phyloP scores from a whole-genome alignment of 2,888 invertebrate genomes.

The Erannis defoliaria region DNA sequence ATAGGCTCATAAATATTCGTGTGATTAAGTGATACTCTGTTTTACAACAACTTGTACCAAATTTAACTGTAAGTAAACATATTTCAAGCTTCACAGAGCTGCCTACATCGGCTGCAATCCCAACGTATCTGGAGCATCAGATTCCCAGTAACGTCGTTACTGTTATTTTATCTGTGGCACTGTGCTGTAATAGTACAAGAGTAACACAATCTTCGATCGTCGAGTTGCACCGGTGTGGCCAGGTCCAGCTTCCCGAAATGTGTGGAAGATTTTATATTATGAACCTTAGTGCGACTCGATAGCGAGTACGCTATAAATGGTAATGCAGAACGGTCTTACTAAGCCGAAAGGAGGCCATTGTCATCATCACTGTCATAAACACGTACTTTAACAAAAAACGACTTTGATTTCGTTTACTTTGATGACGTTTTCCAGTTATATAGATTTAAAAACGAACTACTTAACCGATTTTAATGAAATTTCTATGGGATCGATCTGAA shows the following conservation, averaged over 20 bases:
- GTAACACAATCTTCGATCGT: constrained; percentile 13
- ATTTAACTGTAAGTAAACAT: constrained; percentile 8
- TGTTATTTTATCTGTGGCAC: constrained; percentile 12
- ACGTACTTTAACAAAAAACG: no score
- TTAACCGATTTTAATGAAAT: no score
- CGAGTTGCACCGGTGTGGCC: constrained; percentile 11
- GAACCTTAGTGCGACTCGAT: no score
- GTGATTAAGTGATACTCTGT: not conserved
- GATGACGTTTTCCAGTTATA: no score
- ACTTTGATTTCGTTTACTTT: no score
- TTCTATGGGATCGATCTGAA: no score
- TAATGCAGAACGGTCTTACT: no score
- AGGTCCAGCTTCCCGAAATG: not conserved
- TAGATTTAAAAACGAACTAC: no score
- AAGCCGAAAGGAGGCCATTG: no score
- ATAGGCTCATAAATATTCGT: not conserved
- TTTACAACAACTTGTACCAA: constrained; percentile 2
- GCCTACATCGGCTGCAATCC: constrained; percentile 20
- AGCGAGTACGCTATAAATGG: no score
- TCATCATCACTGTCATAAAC: no score
- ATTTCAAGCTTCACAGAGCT: constrained; percentile 1
- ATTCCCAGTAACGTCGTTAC: constrained; percentile 20
- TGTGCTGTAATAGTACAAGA: constrained; percentile 7
- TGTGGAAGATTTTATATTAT: no score
- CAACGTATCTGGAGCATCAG: constrained; percentile 24